Conservation (phyloP, 2,888 invertebrate species). For the Marasmarcha lunaedactyla region DNA sequence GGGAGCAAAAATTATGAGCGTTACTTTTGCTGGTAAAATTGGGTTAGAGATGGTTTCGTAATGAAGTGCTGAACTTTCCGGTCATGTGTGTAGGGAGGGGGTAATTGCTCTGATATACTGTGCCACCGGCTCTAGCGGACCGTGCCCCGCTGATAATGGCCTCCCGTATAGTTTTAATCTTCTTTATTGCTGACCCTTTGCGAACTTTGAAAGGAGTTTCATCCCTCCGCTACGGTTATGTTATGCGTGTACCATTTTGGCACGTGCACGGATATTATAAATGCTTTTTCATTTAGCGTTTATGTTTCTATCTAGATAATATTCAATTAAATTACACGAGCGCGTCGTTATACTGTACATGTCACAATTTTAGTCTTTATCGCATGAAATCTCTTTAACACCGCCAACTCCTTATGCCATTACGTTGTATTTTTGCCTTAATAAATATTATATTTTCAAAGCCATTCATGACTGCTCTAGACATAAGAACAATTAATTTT, state of each 20-base stretch:
- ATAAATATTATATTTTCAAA: constrained; percentile 58
- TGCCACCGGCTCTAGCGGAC: constrained; percentile 15
- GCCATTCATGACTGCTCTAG: constrained; percentile 41
- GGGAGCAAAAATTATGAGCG: constrained; percentile 38
- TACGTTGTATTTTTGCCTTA: no score
- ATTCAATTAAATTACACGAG: no score
- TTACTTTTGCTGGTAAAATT: constrained; percentile 31
- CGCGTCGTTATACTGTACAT: no score
- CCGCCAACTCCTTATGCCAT: no score
- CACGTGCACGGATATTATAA: background rate
- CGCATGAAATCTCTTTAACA: no score
- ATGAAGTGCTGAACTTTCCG: constrained; percentile 62
- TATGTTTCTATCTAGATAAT: no score
- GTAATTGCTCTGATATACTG: constrained; percentile 29
- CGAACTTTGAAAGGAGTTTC: constrained; percentile 30
- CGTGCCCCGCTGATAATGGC: constrained; percentile 37
- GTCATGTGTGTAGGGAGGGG: constrained; percentile 41
- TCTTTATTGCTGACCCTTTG: constrained; percentile 55
- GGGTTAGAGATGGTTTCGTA: constrained; percentile 43
- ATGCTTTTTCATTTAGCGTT: no score
- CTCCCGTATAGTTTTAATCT: constrained; percentile 56
- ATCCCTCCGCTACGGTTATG: constrained; percentile 25
- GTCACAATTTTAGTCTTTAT: no score
- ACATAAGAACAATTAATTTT: constrained; percentile 63
- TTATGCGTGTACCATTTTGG: constrained; percentile 9